Percentiles rank a stretch among this genome's conserved stretches.
These are phyloP conservation scores for Cylloceria caligata DNA, from an alignment of 2,888 invertebrate genomes.

Conservation along the genomic window DNA sequence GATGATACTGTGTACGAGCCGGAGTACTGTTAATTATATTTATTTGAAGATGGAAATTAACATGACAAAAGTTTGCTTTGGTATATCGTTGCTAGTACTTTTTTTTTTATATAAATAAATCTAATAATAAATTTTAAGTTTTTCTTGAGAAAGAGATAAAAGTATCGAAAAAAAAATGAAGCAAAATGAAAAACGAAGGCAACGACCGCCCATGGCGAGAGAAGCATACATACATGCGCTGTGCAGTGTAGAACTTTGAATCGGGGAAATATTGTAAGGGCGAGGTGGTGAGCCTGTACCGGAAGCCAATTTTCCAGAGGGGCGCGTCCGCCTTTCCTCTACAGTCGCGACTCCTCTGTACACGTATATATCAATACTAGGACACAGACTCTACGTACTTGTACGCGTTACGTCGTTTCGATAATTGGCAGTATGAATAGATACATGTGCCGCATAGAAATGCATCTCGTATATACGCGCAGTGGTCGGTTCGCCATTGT, in stretches of 20 bases:
- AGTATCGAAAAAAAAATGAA: background rate
- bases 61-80: too few relatives aligned
- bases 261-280: constrained; percentile 56
- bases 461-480: constrained; percentile 53
- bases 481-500: constrained; percentile 53
- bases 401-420: constrained; percentile 74
- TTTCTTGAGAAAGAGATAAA: too few relatives aligned
- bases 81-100: too few relatives aligned
- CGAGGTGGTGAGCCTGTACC: constrained; percentile 65
- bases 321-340: constrained; percentile 61
- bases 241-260: constrained; percentile 62
- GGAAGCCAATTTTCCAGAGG: constrained; percentile 75
- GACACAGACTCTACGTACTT: constrained; percentile 31
- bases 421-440: constrained; percentile 80
- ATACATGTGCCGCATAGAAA: constrained; percentile 73
- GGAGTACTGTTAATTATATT: background rate
- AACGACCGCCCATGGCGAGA: constrained; percentile 34
- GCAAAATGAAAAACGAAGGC: background rate
- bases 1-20: background rate
- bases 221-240: constrained; percentile 8
- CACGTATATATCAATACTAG: constrained; percentile 25
- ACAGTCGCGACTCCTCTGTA: constrained; percentile 16
- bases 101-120: too few relatives aligned
- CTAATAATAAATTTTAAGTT: too few relatives aligned
- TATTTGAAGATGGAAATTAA: too few relatives aligned